Base-by-base conservation (phyloP, 2,113 vertebrate species). In the Colius striatus region DNA sequence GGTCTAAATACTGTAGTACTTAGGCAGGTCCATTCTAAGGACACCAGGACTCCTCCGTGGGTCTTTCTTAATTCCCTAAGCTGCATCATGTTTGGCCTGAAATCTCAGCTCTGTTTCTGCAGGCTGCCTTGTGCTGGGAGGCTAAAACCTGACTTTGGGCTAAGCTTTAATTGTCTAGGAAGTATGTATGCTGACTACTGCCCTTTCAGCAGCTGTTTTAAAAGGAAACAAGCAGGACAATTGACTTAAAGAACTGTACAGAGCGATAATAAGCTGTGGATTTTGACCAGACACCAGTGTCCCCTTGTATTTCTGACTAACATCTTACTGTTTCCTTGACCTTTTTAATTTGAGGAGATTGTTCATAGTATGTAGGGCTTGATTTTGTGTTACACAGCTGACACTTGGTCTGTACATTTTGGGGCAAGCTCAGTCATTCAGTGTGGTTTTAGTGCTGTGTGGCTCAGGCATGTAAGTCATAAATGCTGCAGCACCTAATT, bases 21-120 rank as follows among this genome's bases (percentile, higher is more conserved):
- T 45, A 10, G 19, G 25, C 62, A 79, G 41, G 50, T 66, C 54
- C 10, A 1, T 80, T 95, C 66, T 38, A 85, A 32, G 62, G 75
- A 73, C n/a, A 27, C 4, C 25, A 18, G 0, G 11, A 34, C 29
- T 72, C 79, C 34, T 25, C 32, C 0, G 0, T 87, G 36, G 19
- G 20, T 58, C 91, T 84, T 84, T 86, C 43, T 48, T 87, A 15
- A 38, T 38, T 60, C 13, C 22, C 32, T 45, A 41, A 87, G 17
- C 20, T 79, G 34, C 5, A 29, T 68, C 21, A 15, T 4, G 1
- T 60, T 84, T 75, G 43, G 66, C 48, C 38, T 81, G 61, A 63
- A 86, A 60, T 82, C 29, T 70, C 84, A 89, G 60, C 18, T 71
- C 20, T 78, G 5, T 82, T 89, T 89, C 48, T 71, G 9, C 30